Base-by-base conservation (phyloP, 2,888 invertebrate species). In the Leptothorax acervorum region DNA sequence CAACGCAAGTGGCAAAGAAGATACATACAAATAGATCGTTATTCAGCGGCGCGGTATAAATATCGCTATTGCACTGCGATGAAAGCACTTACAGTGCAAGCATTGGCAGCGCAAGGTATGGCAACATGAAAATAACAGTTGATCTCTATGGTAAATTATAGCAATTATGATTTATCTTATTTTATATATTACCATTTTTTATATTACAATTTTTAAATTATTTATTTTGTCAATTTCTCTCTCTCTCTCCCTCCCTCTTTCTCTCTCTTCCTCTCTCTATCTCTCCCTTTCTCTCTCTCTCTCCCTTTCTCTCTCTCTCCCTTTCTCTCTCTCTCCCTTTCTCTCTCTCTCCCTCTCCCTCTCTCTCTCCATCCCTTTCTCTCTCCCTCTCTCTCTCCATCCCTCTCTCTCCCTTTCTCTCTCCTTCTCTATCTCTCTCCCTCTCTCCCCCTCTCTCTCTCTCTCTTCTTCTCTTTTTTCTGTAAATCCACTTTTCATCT, bases 1-100 rank as follows among this genome's bases (percentile, higher is more conserved):
- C 12, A 45, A 53, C 42, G 60, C 83, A 79, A 87, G 12, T 87
- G 82, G 68, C 76, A 79, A 84, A 86, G 86, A 91, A 92, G 90
- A 78, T 90, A 91, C 57, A 60, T 81, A 85, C 73, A 73, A 76
- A 78, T 74, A 76, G 68, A 70, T 9, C 39, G 35, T 39, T 31
- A 73, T 74, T 86, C 71, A 48, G 39, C 31, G n/a, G 62, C 3
- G 18, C 11, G 11, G 76, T 92, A 92, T 92, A 92, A 92, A 92
- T 90, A 66, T 35, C 55, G 63, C 23, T 45, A 3, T 15, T 62
- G 35, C 45, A n/a, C n/a, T 48, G 6, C 9, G 9, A 8, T n/a
- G n/a, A 6, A 23, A 63, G 9, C 18, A 73, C n/a, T 73, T 2
- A 18, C 23, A n/a, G 9, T 35, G 48, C 11, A 3, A 39, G 4